A percentile compares a stretch with the other conserved stretches of the same genome.
Conservation (phyloP, 2,113 vertebrate species). For the Cyprinus carpio region DNA sequence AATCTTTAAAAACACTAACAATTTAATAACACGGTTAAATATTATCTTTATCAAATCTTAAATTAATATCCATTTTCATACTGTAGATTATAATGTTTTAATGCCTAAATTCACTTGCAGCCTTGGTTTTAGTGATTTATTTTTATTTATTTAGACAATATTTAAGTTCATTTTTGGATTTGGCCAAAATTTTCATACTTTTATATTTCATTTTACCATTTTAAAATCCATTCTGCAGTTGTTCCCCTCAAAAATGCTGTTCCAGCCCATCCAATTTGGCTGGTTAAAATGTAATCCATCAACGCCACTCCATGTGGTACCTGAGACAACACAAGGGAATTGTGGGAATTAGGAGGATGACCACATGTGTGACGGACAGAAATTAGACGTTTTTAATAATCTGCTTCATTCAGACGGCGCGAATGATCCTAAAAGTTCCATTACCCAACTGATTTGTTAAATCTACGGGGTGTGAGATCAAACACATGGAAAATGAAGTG, state of each 20-base stretch:
- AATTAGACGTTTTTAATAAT: constrained; percentile 19
- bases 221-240: neutral
- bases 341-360: constrained; percentile 26
- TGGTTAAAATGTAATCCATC: constrained; percentile 71
- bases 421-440: neutral
- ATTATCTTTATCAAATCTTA: too few species aligned
- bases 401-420: neutral
- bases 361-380: constrained; percentile 25
- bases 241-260: neutral
- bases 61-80: too few species aligned
- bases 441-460: constrained; percentile 27
- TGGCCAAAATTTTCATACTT: too few species aligned
- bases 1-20: too few species aligned
- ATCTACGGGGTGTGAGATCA: neutral
- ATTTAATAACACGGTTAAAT: too few species aligned
- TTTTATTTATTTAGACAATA: neutral
- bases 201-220: neutral
- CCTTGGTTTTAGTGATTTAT: neutral
- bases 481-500: constrained; percentile 9
- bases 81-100: too few species aligned
- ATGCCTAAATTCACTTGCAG: neutral
- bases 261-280: constrained; percentile 64
- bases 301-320: constrained; percentile 65
- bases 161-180: neutral
- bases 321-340: constrained; percentile 49